Evolutionary conservation across 1,140 invertebrate species (phyloP).

Genomic region (Caenorhabditis tropicalis): DNA sequence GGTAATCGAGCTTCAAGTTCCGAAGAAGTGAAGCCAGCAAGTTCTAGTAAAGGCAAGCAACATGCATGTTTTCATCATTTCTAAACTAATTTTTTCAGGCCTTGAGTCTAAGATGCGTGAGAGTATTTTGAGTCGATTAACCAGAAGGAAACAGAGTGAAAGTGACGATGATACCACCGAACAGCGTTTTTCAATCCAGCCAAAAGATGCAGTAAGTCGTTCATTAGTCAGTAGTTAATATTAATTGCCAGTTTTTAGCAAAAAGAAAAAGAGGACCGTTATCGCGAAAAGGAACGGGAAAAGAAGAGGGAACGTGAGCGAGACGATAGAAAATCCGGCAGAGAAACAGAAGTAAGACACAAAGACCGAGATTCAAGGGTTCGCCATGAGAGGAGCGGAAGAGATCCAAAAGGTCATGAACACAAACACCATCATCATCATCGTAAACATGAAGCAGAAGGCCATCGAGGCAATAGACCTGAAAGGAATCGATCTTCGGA

Average conservation of each 20-base stretch:
- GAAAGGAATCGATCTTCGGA: background rate
- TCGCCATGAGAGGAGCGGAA: background rate
- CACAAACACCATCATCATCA: conserved; percentile 14
- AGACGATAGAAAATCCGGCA: background rate
- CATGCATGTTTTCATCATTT: background rate
- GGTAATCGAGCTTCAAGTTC: conserved; percentile 3
- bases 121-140: conserved; percentile 6
- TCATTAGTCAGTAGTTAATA: background rate
- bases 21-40: background rate
- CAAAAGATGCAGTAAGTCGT: conserved; percentile 18
- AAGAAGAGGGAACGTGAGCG: background rate
- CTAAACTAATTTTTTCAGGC: background rate
- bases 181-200: conserved; percentile 39
- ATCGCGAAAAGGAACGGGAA: conserved; percentile 12
- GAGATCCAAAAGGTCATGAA: background rate
- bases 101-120: conserved; percentile 11
- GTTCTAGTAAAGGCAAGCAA: background rate
- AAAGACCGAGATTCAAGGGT: background rate
- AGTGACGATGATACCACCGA: conserved; percentile 35
- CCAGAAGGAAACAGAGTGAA: background rate
- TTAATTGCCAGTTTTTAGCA: background rate
- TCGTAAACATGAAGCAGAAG: background rate
- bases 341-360: background rate
- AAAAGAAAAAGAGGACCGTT: conserved; percentile 16
- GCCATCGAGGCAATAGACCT: background rate